Percentiles rank a stretch among this genome's conserved stretches.
These are phyloP conservation scores for Periphyllus acericola DNA, from an alignment of 2,888 invertebrate genomes.

Conservation along the genomic window DNA sequence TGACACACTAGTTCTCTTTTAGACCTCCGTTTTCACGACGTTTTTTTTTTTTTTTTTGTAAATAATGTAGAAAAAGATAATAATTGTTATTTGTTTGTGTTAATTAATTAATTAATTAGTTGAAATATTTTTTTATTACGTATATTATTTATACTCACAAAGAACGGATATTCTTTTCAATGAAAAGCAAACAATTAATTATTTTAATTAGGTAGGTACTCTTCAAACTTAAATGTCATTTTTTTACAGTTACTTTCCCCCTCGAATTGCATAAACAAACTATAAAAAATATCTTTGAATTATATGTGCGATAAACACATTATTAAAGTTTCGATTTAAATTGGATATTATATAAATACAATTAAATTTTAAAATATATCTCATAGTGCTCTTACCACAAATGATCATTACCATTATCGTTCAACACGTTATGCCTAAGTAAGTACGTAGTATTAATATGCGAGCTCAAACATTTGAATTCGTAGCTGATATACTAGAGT, in stretches of 20 bases:
- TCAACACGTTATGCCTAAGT: not conserved
- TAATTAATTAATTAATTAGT: not conserved
- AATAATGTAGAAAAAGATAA: not conserved
- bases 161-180: not conserved
- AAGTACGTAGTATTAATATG: not conserved
- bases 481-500: not conserved
- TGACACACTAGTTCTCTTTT: not conserved
- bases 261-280: not conserved
- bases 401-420: not conserved
- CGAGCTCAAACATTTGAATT: constrained; percentile 1
- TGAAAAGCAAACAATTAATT: not conserved
- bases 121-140: not conserved
- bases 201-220: not conserved
- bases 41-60: not conserved
- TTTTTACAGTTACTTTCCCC: not conserved
- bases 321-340: not conserved
- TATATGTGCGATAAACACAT: not conserved
- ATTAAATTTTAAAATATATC: not conserved
- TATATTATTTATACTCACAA: not conserved
- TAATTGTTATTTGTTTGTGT: not conserved
- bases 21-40: not conserved
- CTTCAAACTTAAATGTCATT: not conserved
- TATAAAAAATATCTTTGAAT: not conserved
- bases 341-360: not conserved
- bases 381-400: not conserved